Evolutionary conservation across 2,113 vertebrate genomes (phyloP).

Genomic region (Drymodes brunneopygia): DNA sequence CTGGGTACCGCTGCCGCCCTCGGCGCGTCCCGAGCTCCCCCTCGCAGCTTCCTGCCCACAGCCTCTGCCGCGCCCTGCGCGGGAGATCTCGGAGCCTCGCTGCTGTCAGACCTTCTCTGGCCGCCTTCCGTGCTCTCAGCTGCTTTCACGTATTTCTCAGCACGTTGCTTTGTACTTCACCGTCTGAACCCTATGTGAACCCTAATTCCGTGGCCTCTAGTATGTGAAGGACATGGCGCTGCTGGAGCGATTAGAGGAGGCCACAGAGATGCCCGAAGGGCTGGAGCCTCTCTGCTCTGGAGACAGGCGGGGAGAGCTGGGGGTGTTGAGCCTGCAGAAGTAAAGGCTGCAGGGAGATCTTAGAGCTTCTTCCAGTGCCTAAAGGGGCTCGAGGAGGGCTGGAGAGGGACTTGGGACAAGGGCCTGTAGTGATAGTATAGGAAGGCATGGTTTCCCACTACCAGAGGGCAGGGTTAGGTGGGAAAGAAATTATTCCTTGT

Average conservation of each 20-base stretch:
- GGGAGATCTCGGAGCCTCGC: too few relatives aligned
- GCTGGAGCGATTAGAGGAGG: too few relatives aligned
- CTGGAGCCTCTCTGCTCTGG: background rate
- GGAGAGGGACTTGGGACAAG: too few relatives aligned
- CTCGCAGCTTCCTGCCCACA: accelerated
- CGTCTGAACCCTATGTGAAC: accelerated
- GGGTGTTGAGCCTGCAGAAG: background rate
- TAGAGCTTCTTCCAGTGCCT: background rate
- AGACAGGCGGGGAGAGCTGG: background rate
- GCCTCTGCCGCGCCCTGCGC: background rate
- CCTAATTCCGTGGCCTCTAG: background rate
- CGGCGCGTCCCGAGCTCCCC: background rate
- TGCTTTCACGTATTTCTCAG: accelerated
- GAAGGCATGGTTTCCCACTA: background rate
- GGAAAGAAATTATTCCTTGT: background rate
- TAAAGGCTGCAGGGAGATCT: background rate
- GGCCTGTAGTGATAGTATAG: too few relatives aligned
- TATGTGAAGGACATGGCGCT: background rate
- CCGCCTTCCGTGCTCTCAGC: background rate
- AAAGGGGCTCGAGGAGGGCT: too few relatives aligned
- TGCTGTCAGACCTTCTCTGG: background rate
- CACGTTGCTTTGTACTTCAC: background rate
- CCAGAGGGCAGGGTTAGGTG: background rate
- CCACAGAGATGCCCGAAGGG: too few relatives aligned
- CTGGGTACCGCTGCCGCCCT: accelerated